Percentiles rank a stretch among this genome's conserved stretches.
These are phyloP conservation scores for Centroberyx gerrardi DNA, from an alignment of 2,797 vertebrate genomes.

Conservation along the genomic window DNA sequence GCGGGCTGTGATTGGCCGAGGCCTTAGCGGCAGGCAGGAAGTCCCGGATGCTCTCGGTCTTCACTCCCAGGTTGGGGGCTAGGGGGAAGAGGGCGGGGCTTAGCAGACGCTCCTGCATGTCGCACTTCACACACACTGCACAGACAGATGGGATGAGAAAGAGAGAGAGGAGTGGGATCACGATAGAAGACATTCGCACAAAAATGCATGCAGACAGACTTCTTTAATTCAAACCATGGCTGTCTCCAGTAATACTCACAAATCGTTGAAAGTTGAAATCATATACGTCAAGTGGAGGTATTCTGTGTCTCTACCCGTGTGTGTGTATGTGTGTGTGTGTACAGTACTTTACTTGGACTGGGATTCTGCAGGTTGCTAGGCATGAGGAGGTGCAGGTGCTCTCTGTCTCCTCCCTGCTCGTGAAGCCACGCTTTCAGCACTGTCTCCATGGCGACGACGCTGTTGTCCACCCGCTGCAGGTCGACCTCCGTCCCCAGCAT, in stretches of 20 bases:
- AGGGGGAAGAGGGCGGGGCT: constrained; percentile 89
- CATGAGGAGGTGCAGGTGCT: constrained; percentile 93
- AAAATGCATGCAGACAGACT: too few species aligned
- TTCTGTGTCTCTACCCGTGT: neutral
- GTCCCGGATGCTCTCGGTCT: constrained; percentile 82
- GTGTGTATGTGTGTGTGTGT: neutral
- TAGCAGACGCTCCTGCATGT: constrained; percentile 92
- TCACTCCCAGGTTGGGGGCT: constrained; percentile 68
- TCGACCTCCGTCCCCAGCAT: constrained; percentile 90
- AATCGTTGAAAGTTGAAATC: too few species aligned
- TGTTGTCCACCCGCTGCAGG: constrained; percentile 89
- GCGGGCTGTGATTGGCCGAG: constrained; percentile 74
- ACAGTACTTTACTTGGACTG: constrained; percentile 51
- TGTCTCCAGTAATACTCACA: too few species aligned
- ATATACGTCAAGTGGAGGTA: too few species aligned
- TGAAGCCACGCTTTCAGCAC: constrained; percentile 95
- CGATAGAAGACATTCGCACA: neutral
- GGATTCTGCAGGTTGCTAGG: constrained; percentile 71
- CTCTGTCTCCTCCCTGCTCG: constrained; percentile 87
- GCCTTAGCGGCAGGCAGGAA: constrained; percentile 78
- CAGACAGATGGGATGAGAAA: neutral
- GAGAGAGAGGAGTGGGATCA: neutral
- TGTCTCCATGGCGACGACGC: constrained; percentile 88
- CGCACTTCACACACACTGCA: constrained; percentile 93
- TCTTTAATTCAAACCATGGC: too few species aligned